Base-by-base conservation (phyloP, 1,140 invertebrate genomes). In the Hormaphis cornu region DNA sequence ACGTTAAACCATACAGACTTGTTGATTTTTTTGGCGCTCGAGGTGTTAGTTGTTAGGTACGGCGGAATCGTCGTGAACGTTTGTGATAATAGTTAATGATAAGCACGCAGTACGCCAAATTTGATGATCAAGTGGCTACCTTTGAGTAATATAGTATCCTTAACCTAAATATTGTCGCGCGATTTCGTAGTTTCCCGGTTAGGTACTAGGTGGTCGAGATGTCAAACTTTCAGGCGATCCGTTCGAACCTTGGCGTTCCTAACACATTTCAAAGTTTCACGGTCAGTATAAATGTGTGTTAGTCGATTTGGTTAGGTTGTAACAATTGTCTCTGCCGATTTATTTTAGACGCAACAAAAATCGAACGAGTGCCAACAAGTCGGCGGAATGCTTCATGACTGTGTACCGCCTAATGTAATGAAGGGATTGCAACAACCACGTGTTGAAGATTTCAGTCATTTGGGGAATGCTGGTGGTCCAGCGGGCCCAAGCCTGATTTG, bases 231-330 rank as follows among this genome's bases (percentile, higher is more conserved):
- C 61, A 42, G 0, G 28, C 61, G 7, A 48, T 44, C 22, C 61
- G 44, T 8, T 22, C 61, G 0, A 66, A 66, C 3, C 61, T 44
- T 0, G 50, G 22, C 33, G 61, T 66, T 20, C 61, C 48, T 33
- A 66, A 66, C 14, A 66, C 44, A 66, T 66, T 66, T 50, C 61
- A 66, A 33, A 66, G 22, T 24, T 66, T 50, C 35, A 42, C 61
- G 10, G 61, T 66, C 33, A 48, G 61, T 48, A 30, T 42, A 33
- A n/a, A n/a, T n/a, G n/a, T 12, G 2, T 18, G 1, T 40, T n/a
- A 10, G 8, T 63, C 26, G 8, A 9, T 20, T 0, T 30, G 10
- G 1, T 28, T 53, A 28, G 7, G 20, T 30, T 6, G 10, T n/a
- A n/a, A n/a, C n/a, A n/a, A n/a, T n/a, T n/a, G n/a, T n/a, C n/a